Evolutionary conservation across 2,797 vertebrate species (phyloP), one percentile per base, ranked within the genome.

Genomic region (Phataginus tricuspis): DNA sequence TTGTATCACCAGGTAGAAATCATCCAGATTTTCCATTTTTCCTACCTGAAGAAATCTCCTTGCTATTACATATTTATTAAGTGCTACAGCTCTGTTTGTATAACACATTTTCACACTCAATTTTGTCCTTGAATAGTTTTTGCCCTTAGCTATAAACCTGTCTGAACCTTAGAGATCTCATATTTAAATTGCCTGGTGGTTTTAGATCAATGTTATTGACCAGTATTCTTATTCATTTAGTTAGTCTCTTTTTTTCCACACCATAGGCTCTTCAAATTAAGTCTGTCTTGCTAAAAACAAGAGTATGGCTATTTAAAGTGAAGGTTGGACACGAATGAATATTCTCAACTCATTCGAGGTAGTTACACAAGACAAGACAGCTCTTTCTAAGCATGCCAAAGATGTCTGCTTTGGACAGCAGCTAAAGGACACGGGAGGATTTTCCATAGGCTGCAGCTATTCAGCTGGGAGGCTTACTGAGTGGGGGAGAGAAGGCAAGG

Each of bases 101-200:
- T 95, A 98, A 92, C 71, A 97, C 90, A 97, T 97, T 98, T 98
- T 98, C 98, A 97, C 96, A 97, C 90, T 98, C 68, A 96, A 1
- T 98, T 98, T 98, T 98, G 98, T 94, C 98, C 98, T 98, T 98
- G 96, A 98, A 91, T 95, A 96, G 94, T 97, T 98, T 98, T 97
- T 96, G 97, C 94, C 90, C 96, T 90, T 66, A 94, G 98, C 95
- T 96, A 86, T 96, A 97, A 98, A 97, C 74, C 7, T 82, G 55
- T 83, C 55, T 78, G 86, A 96, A 97, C 75, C 93, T 98, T 96
- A 95, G 96, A 96, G 97, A 97, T 64, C 77, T 97, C 85, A 63
- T 93, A 97, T 97, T 98, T 94, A 97, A 97, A 98, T 89, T 98
- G 83, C 57, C 68, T 97, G 83, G 95, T 83, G 72, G 15, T 71